A percentile compares a stretch with the other conserved stretches of the same genome.
These are phyloP conservation scores for Dorcus hopei DNA, from an alignment of 2,888 invertebrate species.

Conservation along the genomic window DNA sequence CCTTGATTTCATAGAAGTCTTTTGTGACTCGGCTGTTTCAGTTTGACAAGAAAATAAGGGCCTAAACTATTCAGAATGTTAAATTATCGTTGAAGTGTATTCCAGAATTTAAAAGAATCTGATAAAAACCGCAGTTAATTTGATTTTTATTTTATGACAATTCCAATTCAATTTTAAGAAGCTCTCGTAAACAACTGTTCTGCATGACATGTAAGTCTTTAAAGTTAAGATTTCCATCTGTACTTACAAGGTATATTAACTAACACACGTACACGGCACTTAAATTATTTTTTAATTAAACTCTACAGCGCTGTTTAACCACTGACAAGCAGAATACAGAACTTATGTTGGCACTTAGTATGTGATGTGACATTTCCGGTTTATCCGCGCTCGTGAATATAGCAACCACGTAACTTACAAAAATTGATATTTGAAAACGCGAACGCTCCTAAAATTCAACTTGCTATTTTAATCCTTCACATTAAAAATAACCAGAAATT, in stretches of 20 bases:
- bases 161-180: neutral
- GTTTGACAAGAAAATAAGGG: neutral
- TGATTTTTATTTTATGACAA: conserved; percentile 8
- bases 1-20: conserved; percentile 22
- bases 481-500: too few species aligned
- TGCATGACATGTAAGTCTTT: too few species aligned
- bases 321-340: conserved; percentile 18
- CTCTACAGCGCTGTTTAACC: neutral
- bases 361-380: conserved; percentile 40
- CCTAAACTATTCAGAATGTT: conserved; percentile 3
- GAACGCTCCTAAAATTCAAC: neutral
- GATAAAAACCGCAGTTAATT: conserved; percentile 6
- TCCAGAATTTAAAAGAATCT: too few species aligned
- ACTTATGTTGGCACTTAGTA: conserved; percentile 35
- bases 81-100: conserved; percentile 1
- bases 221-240: too few species aligned
- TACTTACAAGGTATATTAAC: too few species aligned
- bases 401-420: neutral
- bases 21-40: conserved; percentile 29
- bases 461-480: too few species aligned
- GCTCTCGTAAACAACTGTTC: too few species aligned
- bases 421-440: neutral
- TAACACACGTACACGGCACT: too few species aligned
- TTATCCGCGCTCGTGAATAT: neutral
- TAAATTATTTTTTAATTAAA: too few species aligned